Evolutionary conservation across 2,888 invertebrate species (phyloP), one percentile per base, ranked within the genome.

Genomic region (Caenorhabditis wallacei): DNA sequence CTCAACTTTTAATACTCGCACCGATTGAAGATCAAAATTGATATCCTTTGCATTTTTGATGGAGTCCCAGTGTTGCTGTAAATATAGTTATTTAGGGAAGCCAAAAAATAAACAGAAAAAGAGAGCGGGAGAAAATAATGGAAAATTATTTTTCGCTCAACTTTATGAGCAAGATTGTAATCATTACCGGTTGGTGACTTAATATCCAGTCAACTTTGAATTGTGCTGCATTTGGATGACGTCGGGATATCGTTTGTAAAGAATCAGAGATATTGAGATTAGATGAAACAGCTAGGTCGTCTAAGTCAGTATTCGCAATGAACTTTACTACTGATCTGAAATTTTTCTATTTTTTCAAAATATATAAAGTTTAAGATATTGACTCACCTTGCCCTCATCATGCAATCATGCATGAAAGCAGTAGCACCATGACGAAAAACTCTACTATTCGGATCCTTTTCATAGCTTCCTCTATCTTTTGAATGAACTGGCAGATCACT

Each of bases 401-500:
- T 80, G 51, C 85, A 85, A 54, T 85, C 82, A 54, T 85, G 85
- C 85, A 85, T 85, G 26, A 85, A 85, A 2, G 85, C 85, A 13
- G 80, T 85, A 0, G 85, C 85, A 7, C 53, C 85, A 48, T 85
- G 80, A 10, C 85, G 37, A 20, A 85, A 85, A 7, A 83, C 76
- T n/a, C 82, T 35, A 13, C 68, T 57, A 56, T 84, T 84, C 35
- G 84, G 84, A 66, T 84, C 84, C 40, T 57, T 61, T 7, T 80
- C 66, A 63, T 84, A 84, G 18, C 37, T 59, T 10, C 82, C 82
- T 2, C 61, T 61, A 46, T 83, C 72, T n/a, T 70, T 72, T 2
- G 70, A 22, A 20, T 76, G 63, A 11, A 84, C 84, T 7, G 86
- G 86, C 5, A 86, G 57, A 79, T 86, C 86, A 22, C 82, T 82